Evolutionary conservation across 2,797 vertebrate species (phyloP).

Genomic region (Protosalanx chinensis): DNA sequence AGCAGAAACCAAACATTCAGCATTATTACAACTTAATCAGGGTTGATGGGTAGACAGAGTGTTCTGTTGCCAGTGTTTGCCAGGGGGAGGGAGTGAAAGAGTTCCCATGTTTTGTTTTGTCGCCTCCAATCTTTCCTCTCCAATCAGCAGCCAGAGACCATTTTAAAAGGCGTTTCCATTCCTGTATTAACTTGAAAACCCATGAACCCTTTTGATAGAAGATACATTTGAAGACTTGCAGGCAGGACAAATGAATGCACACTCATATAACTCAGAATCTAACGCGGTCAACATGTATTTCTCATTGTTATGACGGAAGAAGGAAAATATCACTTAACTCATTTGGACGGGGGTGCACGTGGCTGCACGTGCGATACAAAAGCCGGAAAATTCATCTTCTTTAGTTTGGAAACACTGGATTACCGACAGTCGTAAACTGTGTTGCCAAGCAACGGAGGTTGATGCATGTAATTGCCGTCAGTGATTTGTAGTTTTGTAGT

Average conservation of each 20-base stretch:
- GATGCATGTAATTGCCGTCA: constrained; percentile 10
- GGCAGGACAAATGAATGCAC: constrained; percentile 14
- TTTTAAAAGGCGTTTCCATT: constrained; percentile 63
- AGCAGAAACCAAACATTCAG: background rate
- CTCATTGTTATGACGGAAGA: background rate
- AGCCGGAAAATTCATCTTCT: background rate
- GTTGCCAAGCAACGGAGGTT: constrained; percentile 11
- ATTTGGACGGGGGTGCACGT: no score
- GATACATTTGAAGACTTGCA: constrained; percentile 50
- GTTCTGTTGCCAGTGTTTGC: constrained; percentile 1
- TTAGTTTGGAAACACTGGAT: background rate
- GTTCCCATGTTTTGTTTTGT: constrained; percentile 35
- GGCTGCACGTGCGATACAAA: no score
- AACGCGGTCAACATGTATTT: background rate
- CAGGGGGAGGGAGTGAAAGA: constrained; percentile 25
- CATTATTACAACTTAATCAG: no score
- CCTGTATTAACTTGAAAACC: constrained; percentile 44
- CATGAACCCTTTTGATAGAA: constrained; percentile 44
- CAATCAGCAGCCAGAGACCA: constrained; percentile 61
- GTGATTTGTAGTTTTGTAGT: background rate
- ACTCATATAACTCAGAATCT: constrained; percentile 3
- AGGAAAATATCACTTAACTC: background rate
- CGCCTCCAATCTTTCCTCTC: constrained; percentile 39
- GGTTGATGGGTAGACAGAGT: constrained; percentile 3
- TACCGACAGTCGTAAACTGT: constrained; percentile 2